Base-by-base conservation (phyloP, 1,140 invertebrate species). In the Bombus pyrosoma region DNA sequence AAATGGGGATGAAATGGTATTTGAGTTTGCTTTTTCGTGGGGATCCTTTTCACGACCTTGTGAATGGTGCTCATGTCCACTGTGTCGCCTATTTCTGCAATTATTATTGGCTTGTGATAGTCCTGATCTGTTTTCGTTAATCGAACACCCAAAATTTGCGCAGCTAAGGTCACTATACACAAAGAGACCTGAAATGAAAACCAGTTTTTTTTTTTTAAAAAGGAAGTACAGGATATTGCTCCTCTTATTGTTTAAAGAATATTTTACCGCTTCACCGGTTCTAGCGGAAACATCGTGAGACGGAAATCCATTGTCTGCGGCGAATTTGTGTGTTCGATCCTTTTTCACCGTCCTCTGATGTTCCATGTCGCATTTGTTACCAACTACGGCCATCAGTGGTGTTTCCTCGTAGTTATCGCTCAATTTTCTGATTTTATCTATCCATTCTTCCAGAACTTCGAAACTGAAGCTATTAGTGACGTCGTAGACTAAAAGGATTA, bases 321-420 rank as follows among this genome's bases (percentile, higher is more conserved):
- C 97, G 94, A 98, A 98, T 91, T 96, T 96, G 89, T 97, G 96
- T 71, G 98, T 98, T 91, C 96, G 97, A n/a, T 98, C 98, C 79
- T 97, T 93, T 90, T 97, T 96, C 10, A 99, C 97, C 8, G 96
- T 96, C 91, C 98, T 95, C 92, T 98, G 97, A 93, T 98, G 98
- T 93, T 98, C 98, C 91, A 98, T 96, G 94, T 99, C 98, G 94
- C 97, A 97, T 96, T 99, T 99, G 93, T 99, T 99, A 10, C 98
- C 98, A 81, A 98, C 96, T 59, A 99, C 92, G 37, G 97, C 97
- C 91, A 98, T 95, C 80, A 97, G 92, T 3, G 97, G 97, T 83
- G 95, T 95, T 85, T 96, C 96, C 39, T 95, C 93, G 80, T 96
- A 95, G 28, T 91, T 80, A 82, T 95, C 92, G 77, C 25, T 92